phyloP scores from a whole-genome alignment of 2,888 invertebrate genomes.

The Gnatocerus cornutus region DNA sequence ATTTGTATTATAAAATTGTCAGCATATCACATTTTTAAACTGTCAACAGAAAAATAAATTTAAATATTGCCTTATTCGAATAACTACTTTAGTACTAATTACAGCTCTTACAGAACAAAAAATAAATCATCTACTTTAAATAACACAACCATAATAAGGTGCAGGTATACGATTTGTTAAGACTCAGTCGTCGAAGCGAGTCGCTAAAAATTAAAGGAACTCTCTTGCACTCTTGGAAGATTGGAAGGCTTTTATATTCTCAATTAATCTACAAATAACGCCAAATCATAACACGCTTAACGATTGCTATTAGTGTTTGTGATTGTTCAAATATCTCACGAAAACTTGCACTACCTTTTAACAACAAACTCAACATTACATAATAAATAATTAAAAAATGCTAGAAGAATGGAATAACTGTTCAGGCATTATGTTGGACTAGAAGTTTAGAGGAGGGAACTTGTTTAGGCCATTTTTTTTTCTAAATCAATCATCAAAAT shows the following conservation, averaged over 20 bases:
- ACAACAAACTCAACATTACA: slow-evolving; percentile 56
- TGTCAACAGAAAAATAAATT: slow-evolving; percentile 58
- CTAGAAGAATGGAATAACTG: slow-evolving; percentile 63
- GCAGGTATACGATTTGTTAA: slow-evolving; percentile 59
- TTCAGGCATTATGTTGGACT: slow-evolving; percentile 67
- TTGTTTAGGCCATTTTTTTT: slow-evolving; percentile 69
- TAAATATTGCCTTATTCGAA: slow-evolving; percentile 66
- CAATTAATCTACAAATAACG: slow-evolving; percentile 45
- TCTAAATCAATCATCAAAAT: slow-evolving; percentile 50
- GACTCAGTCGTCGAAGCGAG: slow-evolving; percentile 58
- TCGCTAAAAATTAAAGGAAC: slow-evolving; percentile 61
- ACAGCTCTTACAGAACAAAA: slow-evolving; percentile 55
- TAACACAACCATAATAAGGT: slow-evolving; percentile 65
- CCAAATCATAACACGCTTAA: slow-evolving; percentile 44
- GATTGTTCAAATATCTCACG: slow-evolving; percentile 48
- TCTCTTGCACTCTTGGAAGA: slow-evolving; percentile 57
- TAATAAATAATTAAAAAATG: slow-evolving; percentile 51
- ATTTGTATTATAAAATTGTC: slow-evolving; percentile 67
- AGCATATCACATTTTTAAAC: slow-evolving; percentile 65
- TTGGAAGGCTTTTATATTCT: slow-evolving; percentile 55
- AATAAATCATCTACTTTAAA: slow-evolving; percentile 59
- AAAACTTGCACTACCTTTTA: slow-evolving; percentile 52
- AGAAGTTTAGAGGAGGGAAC: slow-evolving; percentile 71
- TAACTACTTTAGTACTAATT: slow-evolving; percentile 51
- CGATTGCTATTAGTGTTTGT: slow-evolving; percentile 48